Percentiles rank a stretch among this genome's conserved stretches.
Evolutionary conservation across 2,797 vertebrate species (phyloP).

Genomic region (Hippopotamyrus pictus): DNA sequence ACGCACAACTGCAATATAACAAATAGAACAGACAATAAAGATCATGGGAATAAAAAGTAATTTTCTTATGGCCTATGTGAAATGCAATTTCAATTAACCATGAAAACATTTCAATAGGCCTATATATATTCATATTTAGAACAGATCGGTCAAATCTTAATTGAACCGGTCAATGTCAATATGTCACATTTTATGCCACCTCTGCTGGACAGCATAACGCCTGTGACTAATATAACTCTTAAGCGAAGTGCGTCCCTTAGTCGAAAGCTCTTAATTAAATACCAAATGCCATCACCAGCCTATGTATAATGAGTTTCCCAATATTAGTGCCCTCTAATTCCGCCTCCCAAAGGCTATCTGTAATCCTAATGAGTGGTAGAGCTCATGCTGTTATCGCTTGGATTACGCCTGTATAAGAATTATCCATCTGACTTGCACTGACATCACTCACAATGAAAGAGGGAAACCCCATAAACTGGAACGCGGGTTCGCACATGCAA

Average conservation of each 20-base stretch:
- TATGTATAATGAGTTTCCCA: background rate
- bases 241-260: background rate
- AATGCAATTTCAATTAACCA: background rate
- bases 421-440: constrained; percentile 55
- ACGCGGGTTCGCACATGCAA: background rate
- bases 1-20: background rate
- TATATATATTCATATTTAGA: background rate
- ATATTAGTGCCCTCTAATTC: background rate
- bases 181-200: background rate
- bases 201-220: background rate
- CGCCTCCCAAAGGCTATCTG: constrained; percentile 20
- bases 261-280: background rate
- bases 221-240: background rate
- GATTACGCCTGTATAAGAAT: constrained; percentile 56
- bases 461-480: constrained; percentile 43
- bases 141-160: background rate
- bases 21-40: background rate
- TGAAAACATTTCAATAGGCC: background rate
- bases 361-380: constrained; percentile 58
- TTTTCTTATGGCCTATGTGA: background rate
- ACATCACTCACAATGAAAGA: constrained; percentile 56
- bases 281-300: background rate
- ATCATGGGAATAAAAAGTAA: background rate
- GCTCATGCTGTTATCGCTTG: constrained; percentile 57
- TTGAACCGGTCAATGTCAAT: background rate